Conservation (phyloP, 1,140 invertebrate species). For the Lepidurus packardi region DNA sequence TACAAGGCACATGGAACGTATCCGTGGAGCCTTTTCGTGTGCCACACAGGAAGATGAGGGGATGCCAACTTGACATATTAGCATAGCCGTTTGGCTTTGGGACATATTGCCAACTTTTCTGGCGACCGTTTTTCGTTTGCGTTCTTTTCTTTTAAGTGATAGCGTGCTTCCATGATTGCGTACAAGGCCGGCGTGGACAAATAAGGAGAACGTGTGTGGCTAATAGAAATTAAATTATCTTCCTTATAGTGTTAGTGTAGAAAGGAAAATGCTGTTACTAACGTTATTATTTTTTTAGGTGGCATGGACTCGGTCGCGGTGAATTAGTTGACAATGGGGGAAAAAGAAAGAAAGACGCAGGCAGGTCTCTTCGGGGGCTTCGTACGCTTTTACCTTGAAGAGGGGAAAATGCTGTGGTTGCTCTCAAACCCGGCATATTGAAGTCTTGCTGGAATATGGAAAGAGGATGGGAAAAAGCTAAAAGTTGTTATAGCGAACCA, state of each 20-base stretch:
- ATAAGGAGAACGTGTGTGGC: neutral
- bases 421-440: neutral
- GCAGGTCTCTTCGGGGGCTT: neutral
- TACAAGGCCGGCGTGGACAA: neutral
- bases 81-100: conserved; percentile 8
- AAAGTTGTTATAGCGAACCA: neutral
- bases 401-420: neutral
- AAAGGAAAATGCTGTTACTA: neutral
- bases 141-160: neutral
- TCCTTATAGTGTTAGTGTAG: neutral
- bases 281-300: neutral
- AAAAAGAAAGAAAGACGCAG: neutral
- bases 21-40: neutral
- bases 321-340: neutral
- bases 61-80: conserved; percentile 3
- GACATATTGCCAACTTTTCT: conserved; percentile 11
- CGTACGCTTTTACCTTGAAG: neutral
- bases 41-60: conserved; percentile 10
- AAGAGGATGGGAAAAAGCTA: neutral
- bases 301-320: neutral
- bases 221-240: neutral
- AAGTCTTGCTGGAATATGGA: neutral
- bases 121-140: neutral
- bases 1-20: neutral
- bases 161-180: neutral